A percentile compares a stretch with the other conserved stretches of the same genome.
phyloP scores from a whole-genome alignment of 2,888 invertebrate species.

The Xestia sexstrigata region DNA sequence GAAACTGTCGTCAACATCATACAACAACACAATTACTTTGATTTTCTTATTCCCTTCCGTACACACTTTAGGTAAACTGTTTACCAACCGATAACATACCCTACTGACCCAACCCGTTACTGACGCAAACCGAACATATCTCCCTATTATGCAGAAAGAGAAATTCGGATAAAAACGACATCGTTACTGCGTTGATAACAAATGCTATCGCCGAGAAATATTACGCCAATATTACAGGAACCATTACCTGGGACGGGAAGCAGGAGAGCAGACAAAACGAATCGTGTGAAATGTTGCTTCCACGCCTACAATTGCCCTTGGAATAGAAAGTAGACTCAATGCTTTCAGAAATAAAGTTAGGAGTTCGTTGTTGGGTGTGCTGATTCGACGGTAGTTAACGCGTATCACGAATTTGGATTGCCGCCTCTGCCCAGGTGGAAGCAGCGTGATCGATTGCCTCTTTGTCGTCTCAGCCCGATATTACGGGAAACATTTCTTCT shows the following conservation, averaged over 20 bases:
- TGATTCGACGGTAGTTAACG: slow-evolving; percentile 81
- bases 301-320: slow-evolving; percentile 54
- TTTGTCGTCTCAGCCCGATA: slow-evolving; percentile 80
- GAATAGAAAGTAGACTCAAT: slow-evolving; percentile 60
- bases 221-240: slow-evolving; percentile 83
- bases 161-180: slow-evolving; percentile 77
- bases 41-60: slow-evolving; percentile 11
- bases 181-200: slow-evolving; percentile 80
- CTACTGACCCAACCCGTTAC: slow-evolving; percentile 32
- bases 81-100: not conserved
- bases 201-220: slow-evolving; percentile 84
- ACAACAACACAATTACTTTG: slow-evolving; percentile 13
- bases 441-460: slow-evolving; percentile 85
- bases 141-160: slow-evolving; percentile 67
- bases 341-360: slow-evolving; percentile 65
- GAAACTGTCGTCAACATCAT: not conserved
- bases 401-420: slow-evolving; percentile 85
- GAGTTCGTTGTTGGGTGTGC: slow-evolving; percentile 61
- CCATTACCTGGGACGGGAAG: slow-evolving; percentile 80
- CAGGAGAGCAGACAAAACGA: slow-evolving; percentile 81
- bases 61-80: slow-evolving; percentile 1
- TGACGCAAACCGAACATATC: slow-evolving; percentile 37
- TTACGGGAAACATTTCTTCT: slow-evolving; percentile 82
- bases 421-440: slow-evolving; percentile 83
- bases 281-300: slow-evolving; percentile 77